A percentile compares a stretch with the other conserved stretches of the same genome.
Evolutionary conservation across 2,797 vertebrate species (phyloP).

Genomic region (Sebastes hopkinsi): DNA sequence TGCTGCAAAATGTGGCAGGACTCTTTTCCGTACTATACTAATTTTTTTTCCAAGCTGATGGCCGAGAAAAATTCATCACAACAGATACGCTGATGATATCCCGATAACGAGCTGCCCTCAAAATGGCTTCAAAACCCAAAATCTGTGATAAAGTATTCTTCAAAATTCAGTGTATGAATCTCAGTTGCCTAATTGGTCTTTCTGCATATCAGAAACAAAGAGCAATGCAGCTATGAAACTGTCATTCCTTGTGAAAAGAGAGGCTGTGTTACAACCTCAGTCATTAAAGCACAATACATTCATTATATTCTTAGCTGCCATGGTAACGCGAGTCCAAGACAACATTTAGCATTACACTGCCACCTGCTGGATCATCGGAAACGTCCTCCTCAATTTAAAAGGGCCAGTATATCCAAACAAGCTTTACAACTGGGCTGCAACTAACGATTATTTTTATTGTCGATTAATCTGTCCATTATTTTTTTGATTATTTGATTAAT

Average conservation of each 20-base stretch:
- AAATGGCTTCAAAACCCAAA: neutral
- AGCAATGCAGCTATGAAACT: neutral
- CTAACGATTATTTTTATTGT: no score
- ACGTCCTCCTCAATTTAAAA: neutral
- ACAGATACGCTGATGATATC: neutral
- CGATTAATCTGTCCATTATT: no score
- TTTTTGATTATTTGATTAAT: no score
- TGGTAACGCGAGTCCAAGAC: constrained; percentile 50
- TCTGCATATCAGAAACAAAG: neutral
- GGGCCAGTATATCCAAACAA: neutral
- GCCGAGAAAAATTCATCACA: neutral
- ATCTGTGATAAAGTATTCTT: neutral
- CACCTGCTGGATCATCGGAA: constrained; percentile 69
- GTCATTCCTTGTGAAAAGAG: constrained; percentile 13
- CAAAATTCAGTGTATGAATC: neutral
- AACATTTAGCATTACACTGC: constrained; percentile 49
- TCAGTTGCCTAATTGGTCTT: neutral
- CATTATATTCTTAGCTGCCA: constrained; percentile 59
- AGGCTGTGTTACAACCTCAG: constrained; percentile 17
- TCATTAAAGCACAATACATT: constrained; percentile 51
- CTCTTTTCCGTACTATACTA: neutral
- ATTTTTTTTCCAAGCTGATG: neutral
- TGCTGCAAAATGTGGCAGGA: constrained; percentile 37
- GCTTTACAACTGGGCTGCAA: no score
- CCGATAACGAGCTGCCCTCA: neutral